Evolutionary conservation across 1,140 invertebrate species (phyloP), one percentile per base, ranked within the genome.

Genomic region (Rhynchophorus ferrugineus): DNA sequence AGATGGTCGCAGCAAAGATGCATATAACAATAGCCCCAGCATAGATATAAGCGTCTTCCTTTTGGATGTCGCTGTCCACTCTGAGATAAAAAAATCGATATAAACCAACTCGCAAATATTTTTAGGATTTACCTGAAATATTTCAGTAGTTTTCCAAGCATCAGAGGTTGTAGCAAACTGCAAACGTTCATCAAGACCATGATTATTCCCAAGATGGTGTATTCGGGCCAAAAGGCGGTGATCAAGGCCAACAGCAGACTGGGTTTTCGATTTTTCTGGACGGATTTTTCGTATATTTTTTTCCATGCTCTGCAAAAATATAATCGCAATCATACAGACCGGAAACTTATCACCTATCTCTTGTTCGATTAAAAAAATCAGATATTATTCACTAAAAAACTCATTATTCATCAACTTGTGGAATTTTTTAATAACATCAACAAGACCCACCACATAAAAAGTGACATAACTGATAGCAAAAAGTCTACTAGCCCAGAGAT

Each of bases 11-110:
- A 0, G 75, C 46, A 0, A 69, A 72, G 14, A 72, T 78, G 0
- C 75, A 66, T 1, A 75, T 17, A 21, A 78, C 75, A 1, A 85
- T 74, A n/a, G 76, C 79, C 9, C 69, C 71, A 0, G 78, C 81
- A 55, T 76, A 82, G 7, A 73, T 67, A 14, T 79, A 58, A 0
- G 80, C 81, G 9, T 71, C 72, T 68, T 61, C 24, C 71, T 71
- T 56, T 1, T 34, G 33, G 20, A 50, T 16, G 5, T 20, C 18
- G 9, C 41, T 17, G 17, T 37, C 53, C 5, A 18, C 34, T 16
- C 44, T 53, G 17, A 44, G 34, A 43, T 11, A 13, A 29, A 9
- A 49, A 51, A 35, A 20, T 16, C 7, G 17, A 24, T 8, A 19
- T 2, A 39, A n/a, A n/a, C n/a, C n/a, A n/a, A n/a, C n/a, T n/a